Conservation (phyloP, 2,888 invertebrate species). For the Eilema caniola region DNA sequence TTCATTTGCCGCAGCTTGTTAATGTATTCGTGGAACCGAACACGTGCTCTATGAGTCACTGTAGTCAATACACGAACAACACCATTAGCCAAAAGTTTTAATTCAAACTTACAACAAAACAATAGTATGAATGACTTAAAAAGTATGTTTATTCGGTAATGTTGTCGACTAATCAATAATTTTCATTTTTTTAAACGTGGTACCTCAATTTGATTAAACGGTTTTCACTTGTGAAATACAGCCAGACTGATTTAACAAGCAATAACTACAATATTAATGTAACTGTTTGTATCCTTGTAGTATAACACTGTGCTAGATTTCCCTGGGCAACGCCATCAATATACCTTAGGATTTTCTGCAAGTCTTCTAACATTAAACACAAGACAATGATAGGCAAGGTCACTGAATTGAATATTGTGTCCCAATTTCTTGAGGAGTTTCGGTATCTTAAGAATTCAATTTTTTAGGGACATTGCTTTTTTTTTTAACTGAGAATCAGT, state of each 20-base stretch:
- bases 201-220: too few relatives aligned
- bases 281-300: neutral
- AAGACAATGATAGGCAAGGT: slow-evolving; percentile 15
- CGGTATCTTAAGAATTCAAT: too few relatives aligned
- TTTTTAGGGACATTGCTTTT: too few relatives aligned
- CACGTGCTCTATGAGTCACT: slow-evolving; percentile 1
- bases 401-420: neutral
- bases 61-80: neutral
- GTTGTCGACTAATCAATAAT: neutral
- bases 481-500: too few relatives aligned
- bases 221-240: too few relatives aligned
- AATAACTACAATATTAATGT: too few relatives aligned
- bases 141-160: too few relatives aligned
- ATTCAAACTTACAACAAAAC: neutral
- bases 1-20: neutral
- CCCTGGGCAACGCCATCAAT: neutral
- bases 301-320: neutral
- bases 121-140: neutral
- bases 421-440: neutral
- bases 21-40: neutral
- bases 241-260: too few relatives aligned
- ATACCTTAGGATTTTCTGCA: slow-evolving; percentile 27
- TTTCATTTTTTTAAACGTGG: too few relatives aligned
- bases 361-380: slow-evolving; percentile 19
- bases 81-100: neutral